Percentiles rank a stretch among this genome's conserved stretches.
phyloP scores from a whole-genome alignment of 2,888 invertebrate species.

The Gandaritis pyraliata region DNA sequence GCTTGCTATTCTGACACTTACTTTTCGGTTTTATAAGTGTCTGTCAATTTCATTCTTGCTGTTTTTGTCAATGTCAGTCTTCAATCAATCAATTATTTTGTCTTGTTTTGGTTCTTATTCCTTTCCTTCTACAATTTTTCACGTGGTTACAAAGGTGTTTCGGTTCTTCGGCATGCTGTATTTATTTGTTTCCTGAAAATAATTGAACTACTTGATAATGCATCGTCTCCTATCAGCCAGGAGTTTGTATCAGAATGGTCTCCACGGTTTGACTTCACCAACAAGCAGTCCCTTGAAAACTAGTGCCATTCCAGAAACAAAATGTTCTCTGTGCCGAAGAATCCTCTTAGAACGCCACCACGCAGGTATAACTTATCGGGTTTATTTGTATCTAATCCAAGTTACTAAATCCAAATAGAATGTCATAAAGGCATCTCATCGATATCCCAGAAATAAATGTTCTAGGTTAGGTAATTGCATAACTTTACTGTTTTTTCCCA shows the following conservation, averaged over 20 bases:
- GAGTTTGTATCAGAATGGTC: slow-evolving; percentile 71
- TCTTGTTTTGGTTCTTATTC: no score
- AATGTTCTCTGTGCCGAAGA: slow-evolving; percentile 77
- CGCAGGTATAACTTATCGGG: slow-evolving; percentile 58
- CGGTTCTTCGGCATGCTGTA: slow-evolving; percentile 60
- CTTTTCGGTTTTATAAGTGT: no score
- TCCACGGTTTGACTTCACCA: slow-evolving; percentile 61
- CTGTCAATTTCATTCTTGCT: no score
- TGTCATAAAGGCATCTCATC: not conserved
- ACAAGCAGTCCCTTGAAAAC: slow-evolving; percentile 55
- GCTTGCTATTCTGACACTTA: no score
- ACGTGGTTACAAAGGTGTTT: slow-evolving; percentile 64
- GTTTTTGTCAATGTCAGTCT: not conserved
- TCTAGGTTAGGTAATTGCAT: slow-evolving; percentile 68
- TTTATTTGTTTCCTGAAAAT: slow-evolving; percentile 47
- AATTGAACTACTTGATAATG: slow-evolving; percentile 62
- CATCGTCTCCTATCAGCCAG: slow-evolving; percentile 74
- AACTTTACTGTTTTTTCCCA: slow-evolving; percentile 64
- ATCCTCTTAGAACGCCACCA: slow-evolving; percentile 61
- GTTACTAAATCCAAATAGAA: slow-evolving; percentile 1
- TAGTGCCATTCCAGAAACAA: slow-evolving; percentile 60
- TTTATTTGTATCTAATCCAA: not conserved
- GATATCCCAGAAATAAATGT: slow-evolving; percentile 5
- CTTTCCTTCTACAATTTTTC: slow-evolving; percentile 54
- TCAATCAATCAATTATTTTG: slow-evolving; percentile 23